Evolutionary conservation across 2,113 vertebrate species (phyloP).

Genomic region (Uria aalge): DNA sequence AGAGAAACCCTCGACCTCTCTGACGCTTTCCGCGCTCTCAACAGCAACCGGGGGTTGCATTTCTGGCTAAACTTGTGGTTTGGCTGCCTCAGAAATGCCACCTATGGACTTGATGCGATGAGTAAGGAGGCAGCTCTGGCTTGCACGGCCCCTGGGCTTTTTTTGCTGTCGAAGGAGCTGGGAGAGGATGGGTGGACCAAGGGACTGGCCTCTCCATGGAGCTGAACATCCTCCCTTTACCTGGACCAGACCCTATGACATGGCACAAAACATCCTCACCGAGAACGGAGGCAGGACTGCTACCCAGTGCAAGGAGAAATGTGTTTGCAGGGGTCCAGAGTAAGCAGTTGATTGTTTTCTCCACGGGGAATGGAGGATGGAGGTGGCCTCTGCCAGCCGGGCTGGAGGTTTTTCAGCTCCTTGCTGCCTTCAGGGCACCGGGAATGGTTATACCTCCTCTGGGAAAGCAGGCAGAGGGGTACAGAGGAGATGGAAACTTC

Average conservation of each 20-base stretch:
- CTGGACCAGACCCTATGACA: neutral
- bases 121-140: neutral
- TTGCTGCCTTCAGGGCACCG: neutral
- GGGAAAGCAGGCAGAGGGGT: neutral
- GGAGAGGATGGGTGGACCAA: neutral
- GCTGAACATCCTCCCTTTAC: neutral
- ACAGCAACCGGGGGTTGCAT: neutral
- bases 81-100: neutral
- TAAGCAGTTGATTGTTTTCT: neutral
- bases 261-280: accelerated
- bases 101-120: neutral
- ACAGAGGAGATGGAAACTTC: neutral
- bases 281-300: neutral
- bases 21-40: accelerated
- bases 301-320: neutral
- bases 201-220: accelerated
- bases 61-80: neutral
- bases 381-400: neutral
- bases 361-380: neutral
- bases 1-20: neutral
- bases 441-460: neutral
- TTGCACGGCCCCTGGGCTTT: neutral
- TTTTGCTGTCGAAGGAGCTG: neutral
- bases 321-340: neutral
- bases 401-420: neutral